A percentile compares a stretch with the other conserved stretches of the same genome.
phyloP scores from a whole-genome alignment of 2,888 invertebrate genomes.

The Stenoptilia bipunctidactyla region DNA sequence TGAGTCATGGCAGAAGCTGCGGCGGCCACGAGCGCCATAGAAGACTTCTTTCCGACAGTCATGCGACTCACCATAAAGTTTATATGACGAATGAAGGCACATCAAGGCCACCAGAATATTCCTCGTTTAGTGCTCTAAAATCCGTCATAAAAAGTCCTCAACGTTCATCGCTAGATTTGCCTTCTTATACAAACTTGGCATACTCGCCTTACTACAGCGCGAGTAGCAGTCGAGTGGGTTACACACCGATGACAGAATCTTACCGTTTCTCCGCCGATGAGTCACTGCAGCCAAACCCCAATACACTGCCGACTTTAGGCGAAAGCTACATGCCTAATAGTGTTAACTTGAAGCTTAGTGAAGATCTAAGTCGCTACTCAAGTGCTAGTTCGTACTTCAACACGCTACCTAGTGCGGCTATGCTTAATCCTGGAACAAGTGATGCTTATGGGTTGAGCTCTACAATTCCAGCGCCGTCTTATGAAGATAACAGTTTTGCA shows the following conservation, averaged over 20 bases:
- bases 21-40: conserved; percentile 57
- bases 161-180: conserved; percentile 34
- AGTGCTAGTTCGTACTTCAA: conserved; percentile 42
- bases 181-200: conserved; percentile 53
- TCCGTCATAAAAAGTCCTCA: conserved; percentile 48
- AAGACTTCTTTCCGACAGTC: conserved; percentile 47
- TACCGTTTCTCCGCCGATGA: conserved; percentile 60
- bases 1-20: conserved; percentile 55
- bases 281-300: conserved; percentile 49
- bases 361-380: conserved; percentile 44
- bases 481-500: conserved; percentile 33
- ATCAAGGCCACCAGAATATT: conserved; percentile 45
- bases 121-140: conserved; percentile 38
- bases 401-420: conserved; percentile 33
- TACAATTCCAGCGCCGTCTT: conserved; percentile 35
- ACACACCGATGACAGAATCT: conserved; percentile 58
- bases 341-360: conserved; percentile 45
- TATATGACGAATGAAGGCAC: conserved; percentile 39
- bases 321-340: conserved; percentile 61
- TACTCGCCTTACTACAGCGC: conserved; percentile 53
- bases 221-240: conserved; percentile 39
- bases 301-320: conserved; percentile 35
- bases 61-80: conserved; percentile 49
- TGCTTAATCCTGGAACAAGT: conserved; percentile 36
- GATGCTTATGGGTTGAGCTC: conserved; percentile 41